phyloP scores from a whole-genome alignment of 2,797 vertebrate genomes.

The Rhynchonycteris naso region DNA sequence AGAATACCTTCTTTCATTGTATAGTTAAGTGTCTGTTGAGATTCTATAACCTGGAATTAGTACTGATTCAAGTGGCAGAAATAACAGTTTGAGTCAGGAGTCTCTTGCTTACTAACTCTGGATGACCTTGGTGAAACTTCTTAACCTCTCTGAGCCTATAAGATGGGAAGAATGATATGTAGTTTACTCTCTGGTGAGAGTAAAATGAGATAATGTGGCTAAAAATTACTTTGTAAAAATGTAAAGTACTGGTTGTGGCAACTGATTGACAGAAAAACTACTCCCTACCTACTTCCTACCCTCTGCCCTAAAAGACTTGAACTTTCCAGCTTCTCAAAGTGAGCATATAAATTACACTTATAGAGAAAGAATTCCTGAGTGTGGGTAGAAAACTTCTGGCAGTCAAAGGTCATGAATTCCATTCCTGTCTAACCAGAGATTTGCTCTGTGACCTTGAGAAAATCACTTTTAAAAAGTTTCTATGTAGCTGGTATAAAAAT shows the following conservation, averaged over 20 bases:
- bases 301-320: not conserved
- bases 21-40: not conserved
- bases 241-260: not conserved
- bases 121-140: slow-evolving; percentile 53
- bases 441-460: slow-evolving; percentile 73
- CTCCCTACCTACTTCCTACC: not conserved
- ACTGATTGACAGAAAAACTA: slow-evolving; percentile 25
- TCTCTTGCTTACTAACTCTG: slow-evolving; percentile 5
- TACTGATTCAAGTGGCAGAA: not conserved
- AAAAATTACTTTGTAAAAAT: slow-evolving; percentile 28
- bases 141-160: not conserved
- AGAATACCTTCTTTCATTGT: slow-evolving; percentile 32
- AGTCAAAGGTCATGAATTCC: slow-evolving; percentile 72
- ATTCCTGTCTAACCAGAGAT: slow-evolving; percentile 65
- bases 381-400: slow-evolving; percentile 71
- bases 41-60: not conserved
- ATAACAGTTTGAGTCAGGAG: not conserved
- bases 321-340: slow-evolving; percentile 38
- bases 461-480: slow-evolving; percentile 63
- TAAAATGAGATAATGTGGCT: not conserved
- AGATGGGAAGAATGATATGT: slow-evolving; percentile 28
- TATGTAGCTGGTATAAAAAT: slow-evolving; percentile 12
- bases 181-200: not conserved
- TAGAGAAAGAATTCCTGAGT: slow-evolving; percentile 67
- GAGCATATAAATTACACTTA: slow-evolving; percentile 60